Evolutionary conservation across 53 echinoderm and acorn worm genomes (phyloP), one percentile per base, ranked within the genome.

Genomic region (Astropecten irregularis): DNA sequence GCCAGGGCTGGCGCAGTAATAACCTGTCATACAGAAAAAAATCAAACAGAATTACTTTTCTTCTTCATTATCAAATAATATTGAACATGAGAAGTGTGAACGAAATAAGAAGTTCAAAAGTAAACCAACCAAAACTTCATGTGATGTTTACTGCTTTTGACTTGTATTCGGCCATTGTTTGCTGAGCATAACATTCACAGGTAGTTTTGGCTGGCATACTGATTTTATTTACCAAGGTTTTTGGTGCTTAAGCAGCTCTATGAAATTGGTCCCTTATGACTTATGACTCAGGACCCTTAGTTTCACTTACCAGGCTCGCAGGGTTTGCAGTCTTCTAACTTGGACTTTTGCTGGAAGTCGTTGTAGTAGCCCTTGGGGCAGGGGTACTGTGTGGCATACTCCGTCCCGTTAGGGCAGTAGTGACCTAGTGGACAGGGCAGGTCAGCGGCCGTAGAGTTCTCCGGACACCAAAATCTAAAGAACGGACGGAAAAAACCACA

Each of bases 331-430:
- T 96, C 97, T 4, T 68, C 86, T 13, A 96, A 48, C 2, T 52
- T 54, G 14, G 92, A 77, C 54, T 94, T 91, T 51, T 88, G 90
- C 82, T 91, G 77, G 62, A 89, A 95, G 83, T 90, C 92, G 67
- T 96, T 96, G 88, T 94, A 96, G 79, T 89, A 94, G 5, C 97
- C 97, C 61, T 86, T 89, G 26, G 97, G 97, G 82, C 97, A 96
- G 20, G 97, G 97, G 71, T 95, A 92, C 86, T 94, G 86, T 2
- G 81, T 81, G 11, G 85, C 60, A 10, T 88, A 90, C 50, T 53
- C 47, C 4, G 97, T 94, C 23, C 89, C 90, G 19, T 74, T 72
- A 32, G 97, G 97, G 54, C 97, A 96, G 71, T 94, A 96, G 77
- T 96, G 97, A 39, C 97, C 97, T 35, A 88, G 73, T 3, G 97